Percentiles rank a stretch among this genome's conserved stretches.
Conservation (phyloP, 2,888 invertebrate genomes). For the Prenolepis imparis region DNA sequence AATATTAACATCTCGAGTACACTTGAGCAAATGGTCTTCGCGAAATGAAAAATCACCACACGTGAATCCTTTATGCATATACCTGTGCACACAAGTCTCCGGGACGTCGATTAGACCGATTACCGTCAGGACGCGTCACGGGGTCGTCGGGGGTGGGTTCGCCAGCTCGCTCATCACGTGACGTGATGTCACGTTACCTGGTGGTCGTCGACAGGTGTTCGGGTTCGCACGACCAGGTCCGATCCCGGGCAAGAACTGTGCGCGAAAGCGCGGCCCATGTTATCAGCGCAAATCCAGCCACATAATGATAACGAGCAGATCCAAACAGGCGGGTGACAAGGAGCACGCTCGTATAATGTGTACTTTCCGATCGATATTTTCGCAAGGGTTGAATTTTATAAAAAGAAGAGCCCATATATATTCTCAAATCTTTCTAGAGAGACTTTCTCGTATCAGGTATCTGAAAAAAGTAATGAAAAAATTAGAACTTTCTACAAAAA, state of each 20-base stretch:
- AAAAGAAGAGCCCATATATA: not conserved
- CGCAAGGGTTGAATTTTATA: not conserved
- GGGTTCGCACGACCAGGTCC: constrained; percentile 73
- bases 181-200: constrained; percentile 82
- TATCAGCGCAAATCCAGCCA: constrained; percentile 72
- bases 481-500: not conserved
- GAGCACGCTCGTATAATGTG: constrained; percentile 49
- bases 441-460: not conserved
- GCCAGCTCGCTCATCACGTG: constrained; percentile 70
- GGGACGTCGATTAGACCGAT: constrained; percentile 78
- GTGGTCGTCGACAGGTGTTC: constrained; percentile 75
- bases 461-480: not conserved
- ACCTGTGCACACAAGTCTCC: constrained; percentile 63
- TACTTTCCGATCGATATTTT: constrained; percentile 7
- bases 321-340: constrained; percentile 58
- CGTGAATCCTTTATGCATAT: constrained; percentile 58
- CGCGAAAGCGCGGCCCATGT: constrained; percentile 58
- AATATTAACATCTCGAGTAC: not conserved
- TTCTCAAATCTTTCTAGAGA: not conserved
- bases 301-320: constrained; percentile 73
- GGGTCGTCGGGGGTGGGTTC: constrained; percentile 64
- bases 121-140: constrained; percentile 37
- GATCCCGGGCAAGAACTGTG: constrained; percentile 50
- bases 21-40: not conserved
- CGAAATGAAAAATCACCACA: constrained; percentile 17